Evolutionary conservation across 30 jellyfish, hydroid and myxozoan genomes (phyloP).

Genomic region (Clytia hemisphaerica): DNA sequence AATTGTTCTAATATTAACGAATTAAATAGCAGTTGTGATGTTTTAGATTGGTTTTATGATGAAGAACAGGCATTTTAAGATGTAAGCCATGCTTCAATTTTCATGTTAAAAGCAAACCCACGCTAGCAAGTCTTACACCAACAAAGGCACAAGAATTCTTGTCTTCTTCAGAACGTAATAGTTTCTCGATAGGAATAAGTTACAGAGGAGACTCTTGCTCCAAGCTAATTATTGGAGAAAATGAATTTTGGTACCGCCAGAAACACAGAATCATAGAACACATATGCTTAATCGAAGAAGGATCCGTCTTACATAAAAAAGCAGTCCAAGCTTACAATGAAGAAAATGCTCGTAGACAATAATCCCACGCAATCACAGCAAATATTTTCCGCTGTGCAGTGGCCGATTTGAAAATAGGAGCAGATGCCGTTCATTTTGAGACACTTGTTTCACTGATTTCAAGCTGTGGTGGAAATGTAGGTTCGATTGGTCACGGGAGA

Average conservation of each 20-base stretch:
- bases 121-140: constrained; percentile 21
- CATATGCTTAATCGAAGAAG: constrained; percentile 5
- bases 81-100: constrained; percentile 22
- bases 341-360: background rate
- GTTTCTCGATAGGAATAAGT: background rate
- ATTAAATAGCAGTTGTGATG: background rate
- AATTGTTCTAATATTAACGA: constrained; percentile 8
- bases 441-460: constrained; percentile 21
- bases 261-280: constrained; percentile 1
- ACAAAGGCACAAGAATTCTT: constrained; percentile 3
- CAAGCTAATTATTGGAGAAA: background rate
- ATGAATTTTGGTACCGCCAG: constrained; percentile 15
- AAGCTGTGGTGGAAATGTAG: constrained; percentile 8
- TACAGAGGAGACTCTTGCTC: background rate
- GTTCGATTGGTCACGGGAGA: constrained; percentile 24
- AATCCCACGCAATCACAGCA: background rate
- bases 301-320: constrained; percentile 1
- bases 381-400: constrained; percentile 18
- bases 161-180: background rate
- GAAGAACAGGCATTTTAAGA: constrained; percentile 3
- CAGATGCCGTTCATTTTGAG: constrained; percentile 19
- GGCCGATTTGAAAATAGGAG: constrained; percentile 25
- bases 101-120: constrained; percentile 7
- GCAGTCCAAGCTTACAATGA: constrained; percentile 17
- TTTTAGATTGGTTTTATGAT: constrained; percentile 28